These are phyloP conservation scores for Eulemur mongoz DNA, from an alignment of 2,797 vertebrate genomes.

Conservation along the genomic window DNA sequence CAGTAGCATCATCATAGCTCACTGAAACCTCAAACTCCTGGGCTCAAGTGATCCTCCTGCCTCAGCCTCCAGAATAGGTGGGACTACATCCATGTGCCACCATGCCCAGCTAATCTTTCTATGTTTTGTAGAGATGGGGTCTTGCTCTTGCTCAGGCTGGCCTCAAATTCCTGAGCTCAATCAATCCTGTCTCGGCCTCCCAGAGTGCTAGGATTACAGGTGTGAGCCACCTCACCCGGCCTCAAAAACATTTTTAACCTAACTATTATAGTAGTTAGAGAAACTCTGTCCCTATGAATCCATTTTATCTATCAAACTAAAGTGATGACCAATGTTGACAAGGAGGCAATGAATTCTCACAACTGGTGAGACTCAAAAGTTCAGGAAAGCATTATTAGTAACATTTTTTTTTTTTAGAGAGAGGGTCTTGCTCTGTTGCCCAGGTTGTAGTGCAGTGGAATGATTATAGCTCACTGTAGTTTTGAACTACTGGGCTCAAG, in stretches of 20 bases:
- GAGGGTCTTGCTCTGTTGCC: background rate
- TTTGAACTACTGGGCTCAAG: background rate
- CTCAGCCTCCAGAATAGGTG: background rate
- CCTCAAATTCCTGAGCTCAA: background rate
- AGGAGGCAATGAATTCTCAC: background rate
- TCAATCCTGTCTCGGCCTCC: background rate
- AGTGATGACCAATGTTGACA: background rate
- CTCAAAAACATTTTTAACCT: background rate
- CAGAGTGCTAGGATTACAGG: too few species aligned
- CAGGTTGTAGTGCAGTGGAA: background rate
- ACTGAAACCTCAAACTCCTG: too few species aligned
- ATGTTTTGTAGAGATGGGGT: background rate
- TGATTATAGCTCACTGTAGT: background rate
- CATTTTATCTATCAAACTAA: background rate
- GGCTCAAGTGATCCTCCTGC: too few species aligned
- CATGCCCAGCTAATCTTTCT: background rate
- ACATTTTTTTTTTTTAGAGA: background rate
- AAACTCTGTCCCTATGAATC: background rate
- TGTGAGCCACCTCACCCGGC: background rate
- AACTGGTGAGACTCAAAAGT: background rate
- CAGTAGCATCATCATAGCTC: background rate
- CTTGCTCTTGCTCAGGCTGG: background rate
- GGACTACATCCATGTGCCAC: background rate
- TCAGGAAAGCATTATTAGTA: background rate
- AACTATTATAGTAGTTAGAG: background rate